phyloP scores from a whole-genome alignment of 2,113 vertebrate species.

The Dromaius novaehollandiae region DNA sequence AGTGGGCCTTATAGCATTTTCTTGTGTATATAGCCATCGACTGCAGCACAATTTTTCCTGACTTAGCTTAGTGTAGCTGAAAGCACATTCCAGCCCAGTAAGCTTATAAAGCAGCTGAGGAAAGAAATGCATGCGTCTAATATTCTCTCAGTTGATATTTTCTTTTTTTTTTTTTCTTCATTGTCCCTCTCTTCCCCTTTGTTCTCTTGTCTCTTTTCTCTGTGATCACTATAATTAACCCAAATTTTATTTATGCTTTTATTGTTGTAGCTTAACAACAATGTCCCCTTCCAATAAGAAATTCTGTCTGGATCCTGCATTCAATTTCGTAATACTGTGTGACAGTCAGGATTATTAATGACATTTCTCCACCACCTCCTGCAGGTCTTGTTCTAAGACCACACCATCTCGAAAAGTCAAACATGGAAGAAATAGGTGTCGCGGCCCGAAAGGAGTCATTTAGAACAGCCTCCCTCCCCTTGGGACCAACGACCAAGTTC shows the following conservation, averaged over 20 bases:
- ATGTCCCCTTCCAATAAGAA: not conserved
- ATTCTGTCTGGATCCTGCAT: not conserved
- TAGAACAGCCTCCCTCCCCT: too few species aligned
- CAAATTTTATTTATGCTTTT: not conserved
- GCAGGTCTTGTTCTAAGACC: not conserved
- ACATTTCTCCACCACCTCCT: not conserved
- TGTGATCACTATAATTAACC: not conserved
- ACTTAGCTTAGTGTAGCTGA: not conserved
- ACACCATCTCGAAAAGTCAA: not conserved
- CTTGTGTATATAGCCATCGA: not conserved
- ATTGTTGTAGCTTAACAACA: not conserved
- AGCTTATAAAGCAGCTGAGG: not conserved
- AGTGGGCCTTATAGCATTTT: not conserved
- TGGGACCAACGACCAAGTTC: too few species aligned
- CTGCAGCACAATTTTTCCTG: conserved; percentile 18
- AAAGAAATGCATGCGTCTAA: not conserved
- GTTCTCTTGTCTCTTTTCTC: not conserved
- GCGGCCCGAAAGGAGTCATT: too few species aligned
- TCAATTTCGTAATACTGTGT: not conserved
- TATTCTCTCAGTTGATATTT: not conserved
- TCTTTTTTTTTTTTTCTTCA: not conserved
- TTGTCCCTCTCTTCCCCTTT: not conserved
- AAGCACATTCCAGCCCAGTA: not conserved
- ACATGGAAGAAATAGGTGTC: not conserved
- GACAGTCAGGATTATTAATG: not conserved